These are phyloP conservation scores for Aythya baeri DNA, from an alignment of 2,113 vertebrate species.

Conservation along the genomic window DNA sequence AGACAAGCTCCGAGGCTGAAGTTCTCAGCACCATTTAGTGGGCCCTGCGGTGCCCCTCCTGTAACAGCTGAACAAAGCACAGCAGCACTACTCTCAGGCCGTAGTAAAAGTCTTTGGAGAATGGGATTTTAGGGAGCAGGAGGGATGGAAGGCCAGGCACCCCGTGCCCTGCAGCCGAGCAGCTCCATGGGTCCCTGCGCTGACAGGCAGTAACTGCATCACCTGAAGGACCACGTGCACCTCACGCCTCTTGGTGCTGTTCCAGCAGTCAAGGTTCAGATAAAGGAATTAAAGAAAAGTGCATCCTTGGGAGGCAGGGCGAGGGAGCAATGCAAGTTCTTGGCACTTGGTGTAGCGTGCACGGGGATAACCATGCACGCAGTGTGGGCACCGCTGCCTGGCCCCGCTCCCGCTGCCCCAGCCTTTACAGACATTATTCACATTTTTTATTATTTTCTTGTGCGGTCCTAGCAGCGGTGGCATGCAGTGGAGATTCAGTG, in stretches of 20 bases:
- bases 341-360: not conserved
- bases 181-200: not conserved
- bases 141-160: rapidly evolving
- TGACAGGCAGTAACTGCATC: too few relatives aligned
- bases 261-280: not conserved
- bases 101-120: not conserved
- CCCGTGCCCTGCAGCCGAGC: rapidly evolving
- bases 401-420: not conserved
- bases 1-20: not conserved
- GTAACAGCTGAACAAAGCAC: not conserved
- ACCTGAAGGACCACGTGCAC: too few relatives aligned
- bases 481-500: not conserved
- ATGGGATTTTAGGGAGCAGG: not conserved
- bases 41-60: rapidly evolving
- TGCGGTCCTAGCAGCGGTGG: not conserved
- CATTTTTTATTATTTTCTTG: not conserved
- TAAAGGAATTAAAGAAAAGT: not conserved
- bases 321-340: not conserved
- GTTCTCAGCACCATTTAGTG: not conserved
- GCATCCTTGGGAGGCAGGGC: not conserved
- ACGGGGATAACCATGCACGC: not conserved
- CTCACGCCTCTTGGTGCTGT: not conserved
- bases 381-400: too few relatives aligned
- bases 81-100: rapidly evolving
- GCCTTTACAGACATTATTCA: not conserved